Evolutionary conservation across 2,113 vertebrate genomes (phyloP), one percentile per base, ranked within the genome.

Genomic region (Fulica atra): DNA sequence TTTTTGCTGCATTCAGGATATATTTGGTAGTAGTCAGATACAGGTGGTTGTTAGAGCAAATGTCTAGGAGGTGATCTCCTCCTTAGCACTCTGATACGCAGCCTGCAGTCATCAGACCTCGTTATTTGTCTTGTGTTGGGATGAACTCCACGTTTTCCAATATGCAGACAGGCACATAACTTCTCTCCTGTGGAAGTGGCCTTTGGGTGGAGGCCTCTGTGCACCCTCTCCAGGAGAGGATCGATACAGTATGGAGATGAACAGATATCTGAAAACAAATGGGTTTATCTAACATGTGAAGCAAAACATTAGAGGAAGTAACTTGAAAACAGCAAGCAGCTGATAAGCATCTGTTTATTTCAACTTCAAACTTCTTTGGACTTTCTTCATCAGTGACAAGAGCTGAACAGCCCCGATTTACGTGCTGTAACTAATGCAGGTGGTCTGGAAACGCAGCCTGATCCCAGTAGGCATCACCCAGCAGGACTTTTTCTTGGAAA

Each of bases 11-110:
- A 31, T 74, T 74, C 12, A 16, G 42, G 46, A 74, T 25, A 5
- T 60, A 53, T 23, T 57, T 83, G n/a, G 5, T 69, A 54, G 54
- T 16, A 68, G 28, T 44, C 51, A 89, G 35, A 35, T 29, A 50
- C 25, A 90, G 35, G 28, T 57, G 82, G 57, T 16, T 80, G 50
- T 69, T 50, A 77, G 11, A 66, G 24, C 36, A 71, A 38, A 86
- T 14, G 8, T 44, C 42, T 36, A 53, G 20, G 16, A 87, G 16
- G 15, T 1, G 1, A 48, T 0, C 0, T 46, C 54, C 31, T 82
- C 29, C 89, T 85, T 51, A 12, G 76, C 16, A 81, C 54, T 89
- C 29, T 57, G 29, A 69, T 83, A 80, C 73, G 28, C 25, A 72
- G 16, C 16, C 50, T 85, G 42, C 17, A 72, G 66, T 31, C 13